Base-by-base conservation (phyloP, 2,797 vertebrate genomes). In the Botia kubotai region DNA sequence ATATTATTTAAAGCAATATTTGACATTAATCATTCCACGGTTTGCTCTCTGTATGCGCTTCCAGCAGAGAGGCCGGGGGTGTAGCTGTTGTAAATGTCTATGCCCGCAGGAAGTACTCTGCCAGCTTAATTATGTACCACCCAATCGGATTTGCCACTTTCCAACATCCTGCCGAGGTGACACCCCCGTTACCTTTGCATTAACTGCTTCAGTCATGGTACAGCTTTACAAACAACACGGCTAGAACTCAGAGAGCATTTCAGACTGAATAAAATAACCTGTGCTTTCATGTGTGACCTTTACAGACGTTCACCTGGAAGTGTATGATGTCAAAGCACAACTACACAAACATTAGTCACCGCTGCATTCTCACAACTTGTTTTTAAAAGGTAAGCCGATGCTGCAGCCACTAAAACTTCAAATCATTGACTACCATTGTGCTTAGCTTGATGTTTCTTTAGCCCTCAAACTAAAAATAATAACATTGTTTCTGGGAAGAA, bases 401-500 rank as follows among this genome's bases (percentile, higher is more conserved):
- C 65, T 48, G 43, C 57, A 77, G 77, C 74, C 67, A 43, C 52
- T 21, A 39, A 57, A 73, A 63, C 74, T 72, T 55, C 76, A 77
- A 86, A 88, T 88, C 52, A 84, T 84, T 82, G 71, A 81, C 14
- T 12, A 68, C 69, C 74, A 75, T 68, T 62, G 67, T 16, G 63
- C 36, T 63, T 46, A 58, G n/a, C 46, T 17, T 55, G 7, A 75
- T 39, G 62, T 57, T 68, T 46, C 66, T 79, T 29, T 2, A 39
- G 33, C 21, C 39, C 17, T 11, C 50, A 21, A 50, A 48, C 89
- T 90, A 43, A 91, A 90, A 91, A 92, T 92, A 91, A 88, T 86
- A 55, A 17, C 74, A 86, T 89, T 91, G 87, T 92, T 85, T 90
- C 80, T 6, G 58, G 87, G 89, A 89, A 63, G 88, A 90, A 83